Evolutionary conservation across 2,113 vertebrate genomes (phyloP), one percentile per base, ranked within the genome.

Genomic region (Balaenoptera acutorostrata): DNA sequence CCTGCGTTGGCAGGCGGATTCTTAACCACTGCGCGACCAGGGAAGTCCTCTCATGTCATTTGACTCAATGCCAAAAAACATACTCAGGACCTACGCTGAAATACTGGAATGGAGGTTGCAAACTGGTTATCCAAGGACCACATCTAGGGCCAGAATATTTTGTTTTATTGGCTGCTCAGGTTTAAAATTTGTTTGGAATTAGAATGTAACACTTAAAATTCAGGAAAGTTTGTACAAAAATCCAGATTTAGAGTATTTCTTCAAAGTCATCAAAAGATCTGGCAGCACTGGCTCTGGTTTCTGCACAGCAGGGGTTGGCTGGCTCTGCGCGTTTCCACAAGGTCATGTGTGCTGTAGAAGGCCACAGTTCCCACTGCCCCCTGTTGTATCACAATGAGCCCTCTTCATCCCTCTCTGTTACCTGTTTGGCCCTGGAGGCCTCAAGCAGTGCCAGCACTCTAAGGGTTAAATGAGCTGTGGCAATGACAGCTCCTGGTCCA

Each of bases 381-480:
- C 18, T 36, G 3, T 6, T 21, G 55, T 2, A 0, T 27, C 5
- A 8, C 4, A 0, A 0, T 0, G 0, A 44, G 77, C 49, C 29
- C 15, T 23, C 23, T 59, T 36, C 52, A 1, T 33, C 20, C 6
- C 6, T 49, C n/a, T 25, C 0, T 9, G 6, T 21, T 18, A 5
- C n/a, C 66, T 46, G 33, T 13, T 33, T 63, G 87, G 39, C 52
- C 31, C 39, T 29, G 6, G 69, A 57, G 52, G 27, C 49, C 55
- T 44, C 5, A 0, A 27, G 52, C 49, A 1, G 12, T 27, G 57
- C 55, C 8, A 2, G 39, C 2, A 8, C 13, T 14, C 46, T 18
- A 0, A n/a, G 49, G 39, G 61, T 44, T 74, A 36, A 3, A 2
- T 31, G 49, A 52, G 11, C 46, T 31, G 46, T 6, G 39, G 4